A percentile compares a stretch with the other conserved stretches of the same genome.
These are phyloP conservation scores for Neelides folsomi DNA, from an alignment of 2,888 invertebrate genomes.

Conservation along the genomic window DNA sequence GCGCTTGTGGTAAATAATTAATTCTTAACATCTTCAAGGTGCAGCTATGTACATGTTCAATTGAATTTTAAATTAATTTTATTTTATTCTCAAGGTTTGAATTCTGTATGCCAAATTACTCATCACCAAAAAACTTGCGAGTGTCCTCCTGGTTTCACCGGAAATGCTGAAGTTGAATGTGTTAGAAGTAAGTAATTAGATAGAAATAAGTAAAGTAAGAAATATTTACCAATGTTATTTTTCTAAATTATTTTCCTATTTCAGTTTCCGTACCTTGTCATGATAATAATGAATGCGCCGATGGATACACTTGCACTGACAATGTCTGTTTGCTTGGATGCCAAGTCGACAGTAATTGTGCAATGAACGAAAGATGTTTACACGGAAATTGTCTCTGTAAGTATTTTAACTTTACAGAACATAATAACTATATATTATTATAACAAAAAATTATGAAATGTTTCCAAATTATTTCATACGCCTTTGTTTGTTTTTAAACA, in stretches of 20 bases:
- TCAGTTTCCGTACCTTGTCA: conserved; percentile 65
- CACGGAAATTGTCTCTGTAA: conserved; percentile 64
- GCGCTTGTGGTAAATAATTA: conserved; percentile 51
- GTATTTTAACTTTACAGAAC: conserved; percentile 36
- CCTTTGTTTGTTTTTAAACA: conserved; percentile 33
- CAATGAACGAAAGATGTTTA: conserved; percentile 76
- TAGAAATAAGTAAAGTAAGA: no score
- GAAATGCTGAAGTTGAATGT: conserved; percentile 69
- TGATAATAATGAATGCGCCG: conserved; percentile 53
- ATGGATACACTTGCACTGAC: conserved; percentile 61
- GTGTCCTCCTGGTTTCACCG: conserved; percentile 74
- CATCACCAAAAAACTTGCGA: conserved; percentile 64
- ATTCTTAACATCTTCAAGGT: conserved; percentile 41
- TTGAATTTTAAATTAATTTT: no score
- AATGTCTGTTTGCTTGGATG: conserved; percentile 71
- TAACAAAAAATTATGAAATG: not conserved
- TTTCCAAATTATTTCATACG: not conserved
- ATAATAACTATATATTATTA: conserved; percentile 1
- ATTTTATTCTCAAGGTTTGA: conserved; percentile 3
- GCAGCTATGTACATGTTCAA: no score
- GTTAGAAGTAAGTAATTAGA: conserved; percentile 53
- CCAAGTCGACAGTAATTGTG: conserved; percentile 63
- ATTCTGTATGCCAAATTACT: conserved; percentile 58
- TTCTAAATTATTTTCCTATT: conserved; percentile 32
- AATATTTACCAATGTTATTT: not conserved